Conservation (phyloP, 2,888 invertebrate genomes). For the Plebejus melissa region DNA sequence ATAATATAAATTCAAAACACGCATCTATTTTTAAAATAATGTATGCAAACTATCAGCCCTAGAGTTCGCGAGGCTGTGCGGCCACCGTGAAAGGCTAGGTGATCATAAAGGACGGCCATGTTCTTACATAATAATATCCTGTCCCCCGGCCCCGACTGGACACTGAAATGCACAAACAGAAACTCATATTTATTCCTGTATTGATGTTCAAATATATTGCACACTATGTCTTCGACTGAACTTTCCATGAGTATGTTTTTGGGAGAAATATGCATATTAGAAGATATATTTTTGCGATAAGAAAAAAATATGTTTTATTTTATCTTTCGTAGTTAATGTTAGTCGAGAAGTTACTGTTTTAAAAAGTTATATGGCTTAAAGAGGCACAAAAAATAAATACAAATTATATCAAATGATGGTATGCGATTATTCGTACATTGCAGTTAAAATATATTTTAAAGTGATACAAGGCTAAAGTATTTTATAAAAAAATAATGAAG, state of each 20-base stretch:
- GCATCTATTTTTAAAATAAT: neutral
- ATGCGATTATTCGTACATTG: too few species aligned
- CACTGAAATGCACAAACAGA: constrained; percentile 32
- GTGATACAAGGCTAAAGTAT: too few species aligned
- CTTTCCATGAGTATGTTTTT: neutral
- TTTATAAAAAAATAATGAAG: neutral
- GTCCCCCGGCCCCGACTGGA: constrained; percentile 40
- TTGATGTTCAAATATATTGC: constrained; percentile 14
- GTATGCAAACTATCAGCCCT: constrained; percentile 50
- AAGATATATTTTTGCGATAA: neutral
- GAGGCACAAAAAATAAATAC: too few species aligned
- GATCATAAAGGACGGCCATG: constrained; percentile 77
- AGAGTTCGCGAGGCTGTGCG: constrained; percentile 52
- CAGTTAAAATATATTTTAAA: too few species aligned
- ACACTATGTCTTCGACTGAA: neutral
- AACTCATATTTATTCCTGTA: constrained; percentile 30
- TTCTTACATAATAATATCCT: constrained; percentile 79
- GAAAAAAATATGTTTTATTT: neutral
- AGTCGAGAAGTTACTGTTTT: too few species aligned
- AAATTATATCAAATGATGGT: too few species aligned
- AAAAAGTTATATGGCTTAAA: too few species aligned
- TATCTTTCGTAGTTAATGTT: too few species aligned
- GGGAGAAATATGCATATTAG: neutral
- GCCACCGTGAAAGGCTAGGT: constrained; percentile 75
- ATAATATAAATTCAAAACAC: too few species aligned